Percentiles rank a stretch among this genome's conserved stretches.
These are phyloP conservation scores for Nemotelus pantherinus DNA, from an alignment of 2,888 invertebrate genomes.

Conservation along the genomic window DNA sequence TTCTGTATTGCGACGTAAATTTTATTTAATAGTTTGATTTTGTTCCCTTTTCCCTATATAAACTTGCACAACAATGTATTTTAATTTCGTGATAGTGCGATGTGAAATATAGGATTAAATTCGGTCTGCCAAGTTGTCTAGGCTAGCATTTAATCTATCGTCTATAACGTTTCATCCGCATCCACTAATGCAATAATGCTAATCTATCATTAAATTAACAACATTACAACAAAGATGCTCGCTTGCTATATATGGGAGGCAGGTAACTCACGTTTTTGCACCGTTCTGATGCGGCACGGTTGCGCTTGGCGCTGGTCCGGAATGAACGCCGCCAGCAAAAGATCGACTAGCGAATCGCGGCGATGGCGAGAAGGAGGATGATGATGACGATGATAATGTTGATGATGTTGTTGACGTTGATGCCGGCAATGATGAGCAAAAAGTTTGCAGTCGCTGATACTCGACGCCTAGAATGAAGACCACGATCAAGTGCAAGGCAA, in stretches of 20 bases:
- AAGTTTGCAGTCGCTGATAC: slow-evolving; percentile 47
- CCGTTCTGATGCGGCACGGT: background rate
- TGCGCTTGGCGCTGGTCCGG: too few species aligned
- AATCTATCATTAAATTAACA: slow-evolving; percentile 34
- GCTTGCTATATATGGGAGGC: background rate
- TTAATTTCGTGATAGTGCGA: too few species aligned
- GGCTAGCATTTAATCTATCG: too few species aligned
- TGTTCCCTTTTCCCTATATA: too few species aligned
- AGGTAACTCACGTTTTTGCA: slow-evolving; percentile 42
- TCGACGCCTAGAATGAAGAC: slow-evolving; percentile 56
- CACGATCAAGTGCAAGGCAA: slow-evolving; percentile 64
- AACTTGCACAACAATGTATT: too few species aligned
- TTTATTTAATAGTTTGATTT: too few species aligned
- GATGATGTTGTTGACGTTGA: slow-evolving; percentile 33
- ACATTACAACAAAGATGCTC: background rate
- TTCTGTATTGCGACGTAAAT: too few species aligned
- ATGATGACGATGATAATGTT: background rate
- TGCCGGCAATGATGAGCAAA: slow-evolving; percentile 45
- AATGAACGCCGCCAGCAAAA: background rate
- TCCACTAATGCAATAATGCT: background rate
- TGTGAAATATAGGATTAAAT: too few species aligned
- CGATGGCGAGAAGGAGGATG: background rate
- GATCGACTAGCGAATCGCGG: background rate
- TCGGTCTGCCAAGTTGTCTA: too few species aligned
- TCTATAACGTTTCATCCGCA: too few species aligned